These are phyloP conservation scores for Syngnathus rostellatus DNA, from an alignment of 2,797 vertebrate genomes.

Conservation along the genomic window DNA sequence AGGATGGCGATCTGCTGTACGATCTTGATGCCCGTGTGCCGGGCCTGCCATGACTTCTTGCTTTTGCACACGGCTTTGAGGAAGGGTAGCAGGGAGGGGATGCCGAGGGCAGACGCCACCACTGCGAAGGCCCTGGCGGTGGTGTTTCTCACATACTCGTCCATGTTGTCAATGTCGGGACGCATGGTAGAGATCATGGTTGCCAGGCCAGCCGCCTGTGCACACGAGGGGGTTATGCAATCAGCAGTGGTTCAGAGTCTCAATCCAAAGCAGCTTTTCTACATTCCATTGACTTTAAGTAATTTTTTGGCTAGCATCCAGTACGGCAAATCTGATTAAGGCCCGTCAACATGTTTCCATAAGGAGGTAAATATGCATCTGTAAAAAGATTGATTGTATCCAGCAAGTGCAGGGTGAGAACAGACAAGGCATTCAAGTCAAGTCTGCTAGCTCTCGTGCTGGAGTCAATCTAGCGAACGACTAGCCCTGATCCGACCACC, in stretches of 20 bases:
- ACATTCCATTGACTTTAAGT: background rate
- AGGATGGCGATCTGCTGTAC: constrained; percentile 99
- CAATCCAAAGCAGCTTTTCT: background rate
- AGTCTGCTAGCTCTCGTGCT: constrained; percentile 50
- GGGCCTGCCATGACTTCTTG: constrained; percentile 98
- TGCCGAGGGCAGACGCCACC: constrained; percentile 93
- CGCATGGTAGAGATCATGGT: constrained; percentile 99
- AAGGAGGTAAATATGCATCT: background rate
- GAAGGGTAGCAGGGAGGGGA: constrained; percentile 95
- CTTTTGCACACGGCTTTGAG: constrained; percentile 98
- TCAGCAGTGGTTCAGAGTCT: background rate
- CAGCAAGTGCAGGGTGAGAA: constrained; percentile 60
- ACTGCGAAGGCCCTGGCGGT: constrained; percentile 97
- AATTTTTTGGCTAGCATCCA: background rate
- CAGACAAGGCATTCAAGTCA: constrained; percentile 27
- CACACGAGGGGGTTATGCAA: background rate
- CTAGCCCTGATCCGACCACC: constrained; percentile 61
- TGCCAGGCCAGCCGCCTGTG: constrained; percentile 93
- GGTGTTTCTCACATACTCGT: constrained; percentile 97
- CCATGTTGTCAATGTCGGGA: constrained; percentile 99
- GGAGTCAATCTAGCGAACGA: constrained; percentile 55
- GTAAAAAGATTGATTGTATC: constrained; percentile 36
- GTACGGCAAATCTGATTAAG: background rate
- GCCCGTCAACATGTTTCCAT: background rate
- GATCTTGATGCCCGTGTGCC: constrained; percentile 98